Evolutionary conservation across 2,113 vertebrate genomes (phyloP).

Genomic region (Benitochromis conjunctus): DNA sequence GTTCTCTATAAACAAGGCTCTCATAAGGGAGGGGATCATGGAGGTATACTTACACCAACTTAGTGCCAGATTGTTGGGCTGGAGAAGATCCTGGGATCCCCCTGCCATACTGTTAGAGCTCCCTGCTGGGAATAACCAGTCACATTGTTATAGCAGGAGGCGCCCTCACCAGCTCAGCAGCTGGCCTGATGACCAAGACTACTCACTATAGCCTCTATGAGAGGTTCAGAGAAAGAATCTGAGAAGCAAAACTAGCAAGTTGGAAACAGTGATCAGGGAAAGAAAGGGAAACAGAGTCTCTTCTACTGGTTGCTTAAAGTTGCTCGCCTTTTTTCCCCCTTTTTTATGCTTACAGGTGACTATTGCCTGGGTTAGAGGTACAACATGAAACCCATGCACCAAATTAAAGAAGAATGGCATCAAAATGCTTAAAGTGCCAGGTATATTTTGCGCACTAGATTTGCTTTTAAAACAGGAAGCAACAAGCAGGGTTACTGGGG

Average conservation of each 20-base stretch:
- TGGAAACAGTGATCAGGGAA: conserved; percentile 26
- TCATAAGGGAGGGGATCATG: conserved; percentile 46
- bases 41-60: conserved; percentile 82
- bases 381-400: neutral
- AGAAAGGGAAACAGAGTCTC: conserved; percentile 3
- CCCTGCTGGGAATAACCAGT: conserved; percentile 81
- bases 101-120: conserved; percentile 78
- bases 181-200: conserved; percentile 47
- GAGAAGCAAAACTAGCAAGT: conserved; percentile 39
- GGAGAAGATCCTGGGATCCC: conserved; percentile 80
- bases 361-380: neutral
- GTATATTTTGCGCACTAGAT: neutral
- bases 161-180: conserved; percentile 34
- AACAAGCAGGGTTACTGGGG: conserved; percentile 4
- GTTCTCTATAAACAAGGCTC: conserved; percentile 21
- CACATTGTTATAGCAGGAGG: conserved; percentile 74
- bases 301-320: conserved; percentile 3
- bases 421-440: neutral
- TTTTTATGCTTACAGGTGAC: conserved; percentile 4
- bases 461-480: neutral
- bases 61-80: conserved; percentile 83
- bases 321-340: neutral
- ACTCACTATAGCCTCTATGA: conserved; percentile 44
- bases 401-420: neutral
- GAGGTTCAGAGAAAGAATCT: conserved; percentile 41